Base-by-base conservation (phyloP, 2,888 invertebrate genomes). In the Fragum fragum region DNA sequence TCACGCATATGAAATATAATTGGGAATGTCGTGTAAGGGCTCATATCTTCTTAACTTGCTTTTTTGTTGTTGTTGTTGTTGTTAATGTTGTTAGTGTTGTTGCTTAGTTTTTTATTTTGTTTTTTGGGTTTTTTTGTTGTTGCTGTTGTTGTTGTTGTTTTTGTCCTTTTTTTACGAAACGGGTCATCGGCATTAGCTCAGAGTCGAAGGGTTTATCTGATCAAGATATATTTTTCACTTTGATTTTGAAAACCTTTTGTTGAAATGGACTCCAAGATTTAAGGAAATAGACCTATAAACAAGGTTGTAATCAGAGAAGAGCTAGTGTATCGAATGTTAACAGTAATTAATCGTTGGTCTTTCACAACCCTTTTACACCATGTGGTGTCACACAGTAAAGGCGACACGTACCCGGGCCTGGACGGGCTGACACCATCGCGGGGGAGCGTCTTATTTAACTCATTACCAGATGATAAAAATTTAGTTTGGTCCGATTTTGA, bases 291-390 rank as follows among this genome's bases (percentile, higher is more conserved):
- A 57, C 57, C 23, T 23, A 26, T 26, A 57, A 57, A 57, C 57
- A 57, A 14, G n/a, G 42, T 1, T 42, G 66, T 42, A 66, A 66
- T 42, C 39, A 66, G 66, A 66, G 42, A 66, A n/a, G 14, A 16
- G 23, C 5, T 1, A 16, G 42, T 36, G 14, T 66, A 66, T 66
- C 66, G 2, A 42, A 66, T 66, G 29, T 42, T 66, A 32, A 1
- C 32, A 42, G 42, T 42, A 21, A 23, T 39, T 66, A 23, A 42
- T 26, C 5, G 42, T 16, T n/a, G 66, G 21, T 39, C 66, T 66
- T 66, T 66, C 42, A 36, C 32, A 66, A 66, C 66, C n/a, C 26
- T 42, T 3, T n/a, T 66, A 39, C 66, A 66, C 66, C 66, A 66
- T 42, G 42, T 36, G 42, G 42, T 66, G 23, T 66, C 66, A 5